Evolutionary conservation across 2,888 invertebrate species (phyloP).

Genomic region (Andrena hattorfiana): DNA sequence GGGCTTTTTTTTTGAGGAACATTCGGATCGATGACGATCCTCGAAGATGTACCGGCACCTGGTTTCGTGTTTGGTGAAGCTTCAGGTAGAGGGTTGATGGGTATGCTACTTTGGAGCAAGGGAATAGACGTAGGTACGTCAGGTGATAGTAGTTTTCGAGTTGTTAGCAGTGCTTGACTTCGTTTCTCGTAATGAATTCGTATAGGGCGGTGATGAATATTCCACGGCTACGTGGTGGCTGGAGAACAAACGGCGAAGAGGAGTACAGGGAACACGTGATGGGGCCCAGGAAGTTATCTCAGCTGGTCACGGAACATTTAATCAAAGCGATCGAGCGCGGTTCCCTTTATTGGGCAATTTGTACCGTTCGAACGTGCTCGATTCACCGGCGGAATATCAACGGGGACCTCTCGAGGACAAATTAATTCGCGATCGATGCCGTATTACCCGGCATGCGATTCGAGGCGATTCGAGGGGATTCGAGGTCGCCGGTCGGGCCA

Average conservation of each 20-base stretch:
- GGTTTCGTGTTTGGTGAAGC: too few species aligned
- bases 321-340: not conserved
- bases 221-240: too few species aligned
- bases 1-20: too few species aligned
- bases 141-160: too few species aligned
- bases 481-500: slow-evolving; percentile 25
- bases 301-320: slow-evolving; percentile 27
- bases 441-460: slow-evolving; percentile 38
- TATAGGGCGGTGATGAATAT: too few species aligned
- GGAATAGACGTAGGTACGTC: too few species aligned
- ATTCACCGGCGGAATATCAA: slow-evolving; percentile 11
- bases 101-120: too few species aligned
- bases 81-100: too few species aligned
- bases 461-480: slow-evolving; percentile 36
- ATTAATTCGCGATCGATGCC: slow-evolving; percentile 59
- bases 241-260: not conserved
- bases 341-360: slow-evolving; percentile 8
- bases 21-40: too few species aligned
- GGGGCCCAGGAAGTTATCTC: slow-evolving; percentile 6
- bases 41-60: too few species aligned
- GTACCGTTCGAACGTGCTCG: not conserved
- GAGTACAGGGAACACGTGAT: not conserved
- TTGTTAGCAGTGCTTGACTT: too few species aligned
- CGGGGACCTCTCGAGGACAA: slow-evolving; percentile 33
- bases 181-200: too few species aligned